Base-by-base conservation (phyloP, 2,113 vertebrate genomes). In the Sturnus vulgaris region DNA sequence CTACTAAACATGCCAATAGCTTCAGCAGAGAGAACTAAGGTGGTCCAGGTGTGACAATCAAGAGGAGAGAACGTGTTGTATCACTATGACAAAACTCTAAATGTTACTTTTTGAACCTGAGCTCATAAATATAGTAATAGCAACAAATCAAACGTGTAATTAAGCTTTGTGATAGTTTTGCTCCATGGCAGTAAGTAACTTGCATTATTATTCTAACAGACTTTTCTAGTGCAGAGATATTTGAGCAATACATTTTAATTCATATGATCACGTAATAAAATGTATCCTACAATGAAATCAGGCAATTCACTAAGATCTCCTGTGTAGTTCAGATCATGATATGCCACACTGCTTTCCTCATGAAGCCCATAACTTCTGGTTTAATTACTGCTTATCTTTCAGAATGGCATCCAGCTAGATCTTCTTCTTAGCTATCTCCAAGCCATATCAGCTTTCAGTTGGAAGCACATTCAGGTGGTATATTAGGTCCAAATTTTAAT, bases 1-100 rank as follows among this genome's bases (percentile, higher is more conserved):
- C 30, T 63, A 31, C 50, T 79, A 79, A 92, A 47, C 33, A 35
- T 33, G 19, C 31, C 81, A 70, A 33, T 20, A 80, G 3, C 57
- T 60, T 59, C 28, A 40, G 49, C 30, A 37, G 66, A 85, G 55
- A 71, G 13, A 73, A 7, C 22, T 49, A 35, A 31, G 14, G 15
- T 4, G 5, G 15, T 44, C 31, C 68, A 63, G 25, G 8, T 0
- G 0, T 40, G 52, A 78, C 42, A 35, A 60, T 10, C 10, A 55
- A 52, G 44, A 82, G 14, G 22, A 2, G 16, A 86, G 10, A 19
- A 39, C 0, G 0, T 7, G 3, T 61, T 42, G 21, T 23, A 68
- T 16, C 30, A 37, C 18, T n/a, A 50, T 6, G 18, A 61, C 4
- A 87, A 56, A 84, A 37, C 5, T 39, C 24, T 57, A 42, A 72